Conservation (phyloP, 2,888 invertebrate genomes). For the Hirtodrosophila confusa region DNA sequence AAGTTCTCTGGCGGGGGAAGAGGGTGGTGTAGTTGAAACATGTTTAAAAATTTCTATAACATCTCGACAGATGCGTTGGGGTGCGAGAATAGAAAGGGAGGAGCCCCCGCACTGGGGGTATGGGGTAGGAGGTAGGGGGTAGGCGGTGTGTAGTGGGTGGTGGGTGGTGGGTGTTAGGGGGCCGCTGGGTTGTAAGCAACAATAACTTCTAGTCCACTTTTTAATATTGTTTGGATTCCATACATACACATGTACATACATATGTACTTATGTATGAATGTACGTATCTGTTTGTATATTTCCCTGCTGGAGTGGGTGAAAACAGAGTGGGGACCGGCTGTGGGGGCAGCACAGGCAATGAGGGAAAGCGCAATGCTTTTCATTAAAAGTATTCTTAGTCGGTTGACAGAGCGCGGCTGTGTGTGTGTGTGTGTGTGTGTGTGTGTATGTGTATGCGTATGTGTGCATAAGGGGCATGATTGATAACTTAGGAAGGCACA, state of each 20-base stretch:
- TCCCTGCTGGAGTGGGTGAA: neutral
- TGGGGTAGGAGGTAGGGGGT: neutral
- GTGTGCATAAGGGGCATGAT: conserved; percentile 26
- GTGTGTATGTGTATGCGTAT: neutral
- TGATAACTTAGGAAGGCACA: conserved; percentile 38
- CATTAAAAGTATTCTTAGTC: conserved; percentile 69
- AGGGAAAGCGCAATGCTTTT: conserved; percentile 50
- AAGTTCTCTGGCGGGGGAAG: neutral
- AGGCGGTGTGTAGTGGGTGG: neutral
- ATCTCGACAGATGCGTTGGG: conserved; percentile 38
- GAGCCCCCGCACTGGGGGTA: neutral
- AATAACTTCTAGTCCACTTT: conserved; percentile 76
- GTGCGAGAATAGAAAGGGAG: conserved; percentile 13
- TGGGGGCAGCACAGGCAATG: neutral
- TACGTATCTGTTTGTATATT: neutral
- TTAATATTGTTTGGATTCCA: conserved; percentile 75
- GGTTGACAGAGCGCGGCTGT: conserved; percentile 52
- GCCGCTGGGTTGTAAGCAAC: conserved; percentile 23
- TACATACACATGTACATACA: conserved; percentile 14
- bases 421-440: conserved; percentile 16
- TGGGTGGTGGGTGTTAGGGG: neutral
- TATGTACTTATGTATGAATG: conserved; percentile 1
- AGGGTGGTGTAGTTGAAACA: conserved; percentile 65
- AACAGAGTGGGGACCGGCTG: no score
- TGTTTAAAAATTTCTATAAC: conserved; percentile 79